A percentile compares a stretch with the other conserved stretches of the same genome.
phyloP scores from a whole-genome alignment of 2,113 vertebrate species.

The Ginglymostoma cirratum region DNA sequence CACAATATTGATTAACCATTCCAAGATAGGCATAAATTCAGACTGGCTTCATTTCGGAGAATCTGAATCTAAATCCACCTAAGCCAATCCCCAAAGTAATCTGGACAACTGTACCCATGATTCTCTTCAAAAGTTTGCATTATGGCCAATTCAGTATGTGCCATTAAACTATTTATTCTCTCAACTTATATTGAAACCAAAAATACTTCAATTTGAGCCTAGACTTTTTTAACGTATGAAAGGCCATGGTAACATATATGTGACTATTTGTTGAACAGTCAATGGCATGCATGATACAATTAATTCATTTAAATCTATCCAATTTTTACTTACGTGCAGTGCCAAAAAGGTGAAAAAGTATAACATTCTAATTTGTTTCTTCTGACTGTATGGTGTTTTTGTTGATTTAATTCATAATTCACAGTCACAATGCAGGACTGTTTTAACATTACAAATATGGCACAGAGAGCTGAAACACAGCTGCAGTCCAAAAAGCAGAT shows the following conservation, averaged over 20 bases:
- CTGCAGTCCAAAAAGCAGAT: not conserved
- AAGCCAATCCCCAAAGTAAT: not conserved
- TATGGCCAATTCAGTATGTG: not conserved
- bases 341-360: not conserved
- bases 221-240: not conserved
- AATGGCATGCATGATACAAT: not conserved
- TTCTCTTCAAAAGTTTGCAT: not conserved
- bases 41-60: not conserved
- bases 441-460: not conserved
- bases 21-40: not conserved
- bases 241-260: not conserved
- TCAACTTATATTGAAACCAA: not conserved
- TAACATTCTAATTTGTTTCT: not conserved
- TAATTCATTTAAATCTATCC: not conserved
- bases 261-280: not conserved
- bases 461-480: not conserved
- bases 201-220: not conserved
- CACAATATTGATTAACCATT: not conserved
- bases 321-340: not conserved
- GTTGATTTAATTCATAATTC: not conserved
- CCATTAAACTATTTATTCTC: not conserved
- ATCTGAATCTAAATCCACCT: not conserved
- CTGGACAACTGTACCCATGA: not conserved
- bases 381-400: not conserved
- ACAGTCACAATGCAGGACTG: not conserved